Evolutionary conservation across 1,140 invertebrate genomes (phyloP), one percentile per base, ranked within the genome.

Genomic region (Drosophila navojoa): DNA sequence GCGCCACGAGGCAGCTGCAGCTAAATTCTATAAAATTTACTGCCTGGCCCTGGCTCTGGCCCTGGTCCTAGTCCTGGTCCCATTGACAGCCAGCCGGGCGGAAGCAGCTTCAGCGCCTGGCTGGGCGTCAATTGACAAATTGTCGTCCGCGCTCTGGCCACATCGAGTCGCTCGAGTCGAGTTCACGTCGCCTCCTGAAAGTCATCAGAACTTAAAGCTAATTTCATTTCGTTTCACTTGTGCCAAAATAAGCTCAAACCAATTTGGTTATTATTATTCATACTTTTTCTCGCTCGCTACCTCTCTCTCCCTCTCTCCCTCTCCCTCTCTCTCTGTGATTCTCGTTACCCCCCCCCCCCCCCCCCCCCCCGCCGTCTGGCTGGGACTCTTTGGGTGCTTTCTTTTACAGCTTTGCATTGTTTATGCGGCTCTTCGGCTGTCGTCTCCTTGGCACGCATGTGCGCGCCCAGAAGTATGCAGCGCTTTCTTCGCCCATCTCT

Each of bases 91-190:
- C 79, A 87, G 61, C 76, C 67, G 81, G 75, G 63, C 75, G 81
- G 82, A 85, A 85, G 81, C 75, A 87, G 77, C 78, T 76, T 62
- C 81, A 75, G 77, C 78, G 81, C 74, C 77, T 85, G 74, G 82
- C 67, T 87, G 81, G 75, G 75, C 82, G 78, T 85, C 81, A 81
- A 87, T 85, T 85, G 81, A 85, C 82, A 85, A 85, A 86, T 85
- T 85, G 81, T 77, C 64, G 79, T 40, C 45, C 49, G 42, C 4
- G 47, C 53, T n/a, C 15, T 15, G 42, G 42, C 13, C n/a, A 2
- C 42, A n/a, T 1, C 13, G 32, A 9, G 32, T 5, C 44, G 9
- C 19, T 16, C 4, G 15, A 35, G 16, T 44, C 42, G 27, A 2
- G 9, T 27, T 16, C 4, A 15, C 42, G 16, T 44, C 42, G 27